Evolutionary conservation across 2,797 vertebrate genomes (phyloP), one percentile per base, ranked within the genome.

Genomic region (Aratinga solstitialis): DNA sequence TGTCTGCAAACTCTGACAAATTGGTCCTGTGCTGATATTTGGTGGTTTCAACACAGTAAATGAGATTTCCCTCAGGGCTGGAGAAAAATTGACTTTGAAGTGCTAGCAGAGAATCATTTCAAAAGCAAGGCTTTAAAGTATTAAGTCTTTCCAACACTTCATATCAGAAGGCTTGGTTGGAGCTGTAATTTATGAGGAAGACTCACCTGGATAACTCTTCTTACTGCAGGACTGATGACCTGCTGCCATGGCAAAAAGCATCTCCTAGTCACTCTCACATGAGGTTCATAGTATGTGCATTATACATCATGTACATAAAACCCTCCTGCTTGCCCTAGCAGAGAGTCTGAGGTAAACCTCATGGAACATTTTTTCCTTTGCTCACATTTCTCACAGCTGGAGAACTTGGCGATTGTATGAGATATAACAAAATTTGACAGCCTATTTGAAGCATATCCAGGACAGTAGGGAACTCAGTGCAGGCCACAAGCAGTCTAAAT

Each of bases 381-480:
- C 29, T 76, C 7, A 13, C 22, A 62, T 83, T 83, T 61, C 36
- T 62, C 20, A 40, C 22, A 67, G 9, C 3, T 71, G 51, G 58
- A 87, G 43, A 84, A 4, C 30, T 62, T 56, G 29, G 45, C 42
- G 1, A 5, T n/a, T 79, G 12, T 36, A 24, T 61, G 34, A 90
- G 6, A 13, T 20, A 9, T 30, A 30, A 11, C 36, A 20, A 59
- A 86, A 74, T 27, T 19, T 14, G 5, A 2, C 32, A 74, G 27
- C 7, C 9, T n/a, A 4, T 15, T 20, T 22, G 14, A 13, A 73
- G 14, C 22, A 42, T 3, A 51, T 20, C 6, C 27, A 83, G 19
- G 22, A 6, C 26, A 6, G 13, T 2, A 56, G 7, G 11, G 11
- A 63, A 7, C 5, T 10, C 13, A 3, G 1, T 30, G 36, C 10